Conservation (phyloP, 2,888 invertebrate species). For the Tenthredo notha region DNA sequence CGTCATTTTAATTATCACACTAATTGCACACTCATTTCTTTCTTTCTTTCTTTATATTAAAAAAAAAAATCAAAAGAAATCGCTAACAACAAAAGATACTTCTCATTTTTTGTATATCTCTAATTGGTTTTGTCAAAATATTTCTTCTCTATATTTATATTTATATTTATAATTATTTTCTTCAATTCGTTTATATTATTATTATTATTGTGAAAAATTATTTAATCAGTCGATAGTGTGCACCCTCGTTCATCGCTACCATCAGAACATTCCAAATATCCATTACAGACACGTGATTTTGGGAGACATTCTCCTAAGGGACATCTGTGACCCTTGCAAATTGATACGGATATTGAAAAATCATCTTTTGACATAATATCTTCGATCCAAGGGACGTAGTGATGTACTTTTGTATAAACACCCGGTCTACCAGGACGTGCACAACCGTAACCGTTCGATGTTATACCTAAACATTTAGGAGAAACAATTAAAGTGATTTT, state of each 20-base stretch:
- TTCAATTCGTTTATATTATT: slow-evolving; percentile 61
- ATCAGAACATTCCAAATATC: slow-evolving; percentile 88
- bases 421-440: slow-evolving; percentile 89
- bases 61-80: not conserved
- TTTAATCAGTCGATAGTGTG: slow-evolving; percentile 63
- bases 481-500: not conserved
- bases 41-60: slow-evolving; percentile 5
- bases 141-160: not conserved
- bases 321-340: slow-evolving; percentile 86
- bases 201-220: not conserved
- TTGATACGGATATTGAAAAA: slow-evolving; percentile 63
- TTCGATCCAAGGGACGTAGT: slow-evolving; percentile 88
- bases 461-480: slow-evolving; percentile 81
- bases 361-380: slow-evolving; percentile 77
- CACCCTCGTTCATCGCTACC: slow-evolving; percentile 87
- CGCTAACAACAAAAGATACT: not conserved
- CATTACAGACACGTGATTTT: slow-evolving; percentile 87
- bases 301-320: slow-evolving; percentile 88
- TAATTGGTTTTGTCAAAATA: not conserved
- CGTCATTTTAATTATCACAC: not conserved
- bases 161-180: not conserved
- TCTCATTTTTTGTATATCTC: no score
- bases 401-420: slow-evolving; percentile 89
- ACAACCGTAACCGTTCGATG: slow-evolving; percentile 90
- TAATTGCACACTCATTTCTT: not conserved